Percentiles rank a stretch among this genome's conserved stretches.
These are phyloP conservation scores for Thamnaconus septentrionalis DNA, from an alignment of 2,113 vertebrate genomes.

Conservation along the genomic window DNA sequence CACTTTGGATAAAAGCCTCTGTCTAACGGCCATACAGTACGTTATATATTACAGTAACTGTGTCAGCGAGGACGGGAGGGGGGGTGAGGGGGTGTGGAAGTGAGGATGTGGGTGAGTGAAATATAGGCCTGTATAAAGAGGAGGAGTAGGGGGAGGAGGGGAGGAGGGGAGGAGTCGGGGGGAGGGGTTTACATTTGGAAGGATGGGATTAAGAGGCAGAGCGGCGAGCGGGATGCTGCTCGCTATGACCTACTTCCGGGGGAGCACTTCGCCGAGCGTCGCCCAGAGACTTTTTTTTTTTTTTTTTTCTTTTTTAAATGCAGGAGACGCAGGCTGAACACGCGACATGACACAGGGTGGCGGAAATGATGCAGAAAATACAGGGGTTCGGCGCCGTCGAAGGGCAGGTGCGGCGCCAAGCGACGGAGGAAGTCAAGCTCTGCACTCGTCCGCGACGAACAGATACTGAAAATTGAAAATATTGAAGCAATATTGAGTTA, in stretches of 20 bases:
- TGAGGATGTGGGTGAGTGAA: slow-evolving; percentile 6
- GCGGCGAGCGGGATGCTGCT: slow-evolving; percentile 21
- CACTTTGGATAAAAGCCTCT: slow-evolving; percentile 27
- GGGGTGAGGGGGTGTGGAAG: not conserved
- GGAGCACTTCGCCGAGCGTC: slow-evolving; percentile 37
- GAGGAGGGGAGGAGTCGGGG: not conserved
- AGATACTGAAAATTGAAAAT: too few species aligned
- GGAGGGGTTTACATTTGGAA: slow-evolving; percentile 15
- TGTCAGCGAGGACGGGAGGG: not conserved
- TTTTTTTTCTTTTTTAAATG: too few species aligned
- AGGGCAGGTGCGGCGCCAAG: too few species aligned
- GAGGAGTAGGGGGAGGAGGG: not conserved
- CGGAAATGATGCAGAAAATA: too few species aligned
- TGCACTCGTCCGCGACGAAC: too few species aligned
- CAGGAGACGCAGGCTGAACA: not conserved
- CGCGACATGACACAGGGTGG: too few species aligned
- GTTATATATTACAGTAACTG: slow-evolving; percentile 18
- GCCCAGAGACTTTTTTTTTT: slow-evolving; percentile 1
- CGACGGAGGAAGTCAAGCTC: too few species aligned
- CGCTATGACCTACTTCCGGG: slow-evolving; percentile 65
- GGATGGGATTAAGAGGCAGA: slow-evolving; percentile 38
- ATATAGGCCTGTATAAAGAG: slow-evolving; percentile 22
- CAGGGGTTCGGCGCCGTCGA: too few species aligned
- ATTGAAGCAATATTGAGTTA: too few species aligned
- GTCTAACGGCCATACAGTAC: not conserved